Percentiles rank a stretch among this genome's conserved stretches.
phyloP scores from a whole-genome alignment of 2,113 vertebrate genomes.

The Porphyrio hochstetteri region DNA sequence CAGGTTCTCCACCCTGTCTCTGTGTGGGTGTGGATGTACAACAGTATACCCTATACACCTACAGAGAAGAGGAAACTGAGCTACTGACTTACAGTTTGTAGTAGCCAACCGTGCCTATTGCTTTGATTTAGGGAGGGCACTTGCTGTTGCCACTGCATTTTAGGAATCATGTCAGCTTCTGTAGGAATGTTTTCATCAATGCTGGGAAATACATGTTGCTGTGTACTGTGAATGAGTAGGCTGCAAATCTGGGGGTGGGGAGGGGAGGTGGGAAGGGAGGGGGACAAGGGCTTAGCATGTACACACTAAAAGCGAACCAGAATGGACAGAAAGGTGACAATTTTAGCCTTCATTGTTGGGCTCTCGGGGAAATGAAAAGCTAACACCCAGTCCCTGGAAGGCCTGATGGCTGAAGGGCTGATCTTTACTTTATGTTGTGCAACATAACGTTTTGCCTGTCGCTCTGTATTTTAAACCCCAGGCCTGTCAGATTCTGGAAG shows the following conservation, averaged over 20 bases:
- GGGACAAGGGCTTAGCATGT: not conserved
- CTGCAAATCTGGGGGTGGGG: constrained; percentile 11
- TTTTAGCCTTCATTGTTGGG: constrained; percentile 62
- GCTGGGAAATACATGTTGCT: constrained; percentile 38
- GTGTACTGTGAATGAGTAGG: constrained; percentile 43
- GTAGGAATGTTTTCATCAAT: constrained; percentile 34
- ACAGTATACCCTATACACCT: constrained; percentile 29
- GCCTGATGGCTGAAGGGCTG: constrained; percentile 65
- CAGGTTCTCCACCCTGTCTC: constrained; percentile 62
- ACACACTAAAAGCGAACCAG: constrained; percentile 31
- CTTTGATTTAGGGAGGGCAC: constrained; percentile 69
- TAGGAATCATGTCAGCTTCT: constrained; percentile 62
- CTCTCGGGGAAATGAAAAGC: constrained; percentile 53
- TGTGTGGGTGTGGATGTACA: constrained; percentile 49
- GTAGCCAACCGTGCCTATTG: constrained; percentile 82
- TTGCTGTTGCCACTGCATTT: constrained; percentile 69
- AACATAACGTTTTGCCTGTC: constrained; percentile 33
- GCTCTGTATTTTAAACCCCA: constrained; percentile 8
- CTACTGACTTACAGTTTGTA: constrained; percentile 70
- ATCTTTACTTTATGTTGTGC: constrained; percentile 57
- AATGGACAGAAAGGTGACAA: constrained; percentile 53
- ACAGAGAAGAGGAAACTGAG: constrained; percentile 68
- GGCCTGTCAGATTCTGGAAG: constrained; percentile 26
- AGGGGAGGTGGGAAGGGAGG: constrained; percentile 18
- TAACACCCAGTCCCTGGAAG: constrained; percentile 52